Base-by-base conservation (phyloP, 1,140 invertebrate species). In the Drosophila gunungcola region DNA sequence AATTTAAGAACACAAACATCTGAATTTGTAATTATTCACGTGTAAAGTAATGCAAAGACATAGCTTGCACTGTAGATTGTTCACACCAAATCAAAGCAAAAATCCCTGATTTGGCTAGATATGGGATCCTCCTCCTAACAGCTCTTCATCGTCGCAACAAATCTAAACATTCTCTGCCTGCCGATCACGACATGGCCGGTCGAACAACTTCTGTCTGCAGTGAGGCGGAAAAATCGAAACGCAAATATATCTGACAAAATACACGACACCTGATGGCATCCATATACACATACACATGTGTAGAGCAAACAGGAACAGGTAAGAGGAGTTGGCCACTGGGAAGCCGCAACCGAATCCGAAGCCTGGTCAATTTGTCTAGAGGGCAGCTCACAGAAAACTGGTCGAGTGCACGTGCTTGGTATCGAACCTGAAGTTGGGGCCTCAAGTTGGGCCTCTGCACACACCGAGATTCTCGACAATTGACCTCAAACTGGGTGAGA, bases 221-320 rank as follows among this genome's bases (percentile, higher is more conserved):
- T 75, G 72, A 75, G 73, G 52, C 60, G 45, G 70, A 75, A 75
- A 75, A 75, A 75, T 67, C 82, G 74, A 75, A 86, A 85, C 78
- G 82, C 82, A 85, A 85, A 85, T 85, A 88, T 86, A 75, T 85
- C 75, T 86, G 79, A 83, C 83, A 79, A 82, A 86, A 88, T 86
- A 88, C 79, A 82, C 82, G 82, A 86, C 82, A 86, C 83, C 83
- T 86, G 83, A 86, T 88, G 82, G 57, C 70, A 78, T 68, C 61
- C 75, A 63, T 36, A 45, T 34, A 62, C 27, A 53, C 46, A 49
- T 16, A 27, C 38, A 43, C 13, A 45, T 61, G 57, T 32, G 57
- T 10, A 54, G 62, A 38, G 41, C 41, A 69, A 69, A 70, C 65
- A 56, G 65, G 63, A 70, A 70, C 67, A 70, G 52, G 52, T 51